Evolutionary conservation across 1,140 invertebrate genomes (phyloP).

Genomic region (Pseudachorutes palmiensis): DNA sequence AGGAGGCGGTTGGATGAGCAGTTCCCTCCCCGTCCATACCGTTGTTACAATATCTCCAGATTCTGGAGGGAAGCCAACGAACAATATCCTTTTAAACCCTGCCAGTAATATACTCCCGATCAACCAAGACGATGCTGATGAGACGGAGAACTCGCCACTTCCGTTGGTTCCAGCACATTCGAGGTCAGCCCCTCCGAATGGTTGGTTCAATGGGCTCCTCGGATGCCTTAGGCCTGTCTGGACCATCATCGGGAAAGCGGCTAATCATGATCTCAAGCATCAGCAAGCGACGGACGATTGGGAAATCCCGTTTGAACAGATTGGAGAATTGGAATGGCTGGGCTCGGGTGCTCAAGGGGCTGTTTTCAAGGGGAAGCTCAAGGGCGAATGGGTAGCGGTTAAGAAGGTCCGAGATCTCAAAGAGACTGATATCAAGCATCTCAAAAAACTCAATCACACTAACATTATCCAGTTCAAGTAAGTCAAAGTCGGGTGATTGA

Average conservation of each 20-base stretch:
- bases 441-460: slow-evolving; percentile 88
- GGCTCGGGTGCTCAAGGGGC: slow-evolving; percentile 93
- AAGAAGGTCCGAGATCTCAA: slow-evolving; percentile 90
- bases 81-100: not conserved
- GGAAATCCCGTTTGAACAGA: slow-evolving; percentile 90
- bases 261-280: slow-evolving; percentile 57
- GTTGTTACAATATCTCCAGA: slow-evolving; percentile 28
- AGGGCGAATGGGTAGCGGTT: slow-evolving; percentile 80
- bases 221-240: slow-evolving; percentile 78
- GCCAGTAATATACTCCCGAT: not conserved
- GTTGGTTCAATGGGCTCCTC: slow-evolving; percentile 72
- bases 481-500: slow-evolving; percentile 38
- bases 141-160: not conserved
- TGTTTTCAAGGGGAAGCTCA: slow-evolving; percentile 81
- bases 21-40: slow-evolving; percentile 31
- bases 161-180: slow-evolving; percentile 27
- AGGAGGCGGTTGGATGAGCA: slow-evolving; percentile 27
- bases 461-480: slow-evolving; percentile 94
- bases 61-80: not conserved
- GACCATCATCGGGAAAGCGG: slow-evolving; percentile 71
- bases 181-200: slow-evolving; percentile 35
- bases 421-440: slow-evolving; percentile 89
- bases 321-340: slow-evolving; percentile 83
- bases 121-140: slow-evolving; percentile 11
- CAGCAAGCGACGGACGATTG: slow-evolving; percentile 59